Conservation (phyloP, 2,113 vertebrate genomes). For the Cryptotis parvus region DNA sequence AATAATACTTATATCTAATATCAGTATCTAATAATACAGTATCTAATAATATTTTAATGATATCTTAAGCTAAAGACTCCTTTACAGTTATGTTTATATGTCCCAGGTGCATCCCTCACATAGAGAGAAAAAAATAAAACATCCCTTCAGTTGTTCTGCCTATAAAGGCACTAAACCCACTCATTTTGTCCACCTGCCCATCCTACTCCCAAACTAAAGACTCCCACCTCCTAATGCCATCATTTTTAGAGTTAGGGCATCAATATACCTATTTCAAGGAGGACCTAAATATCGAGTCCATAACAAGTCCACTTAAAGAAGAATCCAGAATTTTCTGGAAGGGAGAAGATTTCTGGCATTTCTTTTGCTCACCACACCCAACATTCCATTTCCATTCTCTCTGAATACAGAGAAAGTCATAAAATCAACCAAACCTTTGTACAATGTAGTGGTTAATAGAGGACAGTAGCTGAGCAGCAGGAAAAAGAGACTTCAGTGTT, state of each 20-base stretch:
- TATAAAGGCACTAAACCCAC: background rate
- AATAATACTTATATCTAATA: no score
- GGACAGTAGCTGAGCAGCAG: background rate
- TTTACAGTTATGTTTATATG: background rate
- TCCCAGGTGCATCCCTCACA: background rate
- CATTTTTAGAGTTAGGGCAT: background rate
- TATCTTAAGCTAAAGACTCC: no score
- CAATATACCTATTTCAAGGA: background rate
- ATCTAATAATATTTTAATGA: no score
- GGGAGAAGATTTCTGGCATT: background rate
- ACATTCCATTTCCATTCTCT: background rate
- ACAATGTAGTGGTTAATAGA: background rate
- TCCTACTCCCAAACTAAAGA: background rate
- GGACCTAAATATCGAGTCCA: background rate
- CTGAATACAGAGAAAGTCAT: background rate
- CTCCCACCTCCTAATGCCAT: background rate
- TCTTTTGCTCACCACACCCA: background rate
- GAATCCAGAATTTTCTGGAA: background rate
- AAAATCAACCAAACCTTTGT: background rate
- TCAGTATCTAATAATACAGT: no score
- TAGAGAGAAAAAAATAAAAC: background rate
- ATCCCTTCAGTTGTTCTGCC: background rate
- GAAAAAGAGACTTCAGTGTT: background rate
- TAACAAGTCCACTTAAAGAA: background rate
- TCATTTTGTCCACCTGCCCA: background rate